These are phyloP conservation scores for Drosophila aff. DNA, from an alignment of 1,140 invertebrate species.

Conservation along the genomic window DNA sequence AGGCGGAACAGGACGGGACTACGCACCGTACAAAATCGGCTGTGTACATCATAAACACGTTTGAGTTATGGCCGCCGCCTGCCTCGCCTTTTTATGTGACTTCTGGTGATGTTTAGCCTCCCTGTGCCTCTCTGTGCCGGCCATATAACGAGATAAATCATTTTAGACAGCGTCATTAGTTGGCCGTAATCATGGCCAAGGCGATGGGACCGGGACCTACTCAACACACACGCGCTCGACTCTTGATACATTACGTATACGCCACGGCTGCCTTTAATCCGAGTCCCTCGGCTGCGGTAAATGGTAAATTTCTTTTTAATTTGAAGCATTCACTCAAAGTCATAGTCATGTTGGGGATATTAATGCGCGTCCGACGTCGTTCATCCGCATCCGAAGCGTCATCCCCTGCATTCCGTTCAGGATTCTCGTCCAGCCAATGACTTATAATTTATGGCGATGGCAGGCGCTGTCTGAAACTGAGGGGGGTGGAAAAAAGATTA, in stretches of 20 bases:
- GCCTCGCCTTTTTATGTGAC: constrained; percentile 65
- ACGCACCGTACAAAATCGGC: constrained; percentile 43
- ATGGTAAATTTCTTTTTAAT: constrained; percentile 85
- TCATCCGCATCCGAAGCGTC: constrained; percentile 11
- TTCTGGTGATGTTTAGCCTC: constrained; percentile 42
- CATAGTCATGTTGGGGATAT: constrained; percentile 81
- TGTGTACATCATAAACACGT: constrained; percentile 77
- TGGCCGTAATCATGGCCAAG: constrained; percentile 72
- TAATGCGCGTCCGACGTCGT: constrained; percentile 53
- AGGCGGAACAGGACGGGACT: not conserved
- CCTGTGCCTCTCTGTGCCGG: not conserved
- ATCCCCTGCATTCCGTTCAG: not conserved
- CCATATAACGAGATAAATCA: constrained; percentile 84
- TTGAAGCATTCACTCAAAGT: constrained; percentile 84
- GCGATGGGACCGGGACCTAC: not conserved
- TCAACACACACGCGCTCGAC: constrained; percentile 37
- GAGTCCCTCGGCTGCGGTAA: constrained; percentile 61
- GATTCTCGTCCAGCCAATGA: constrained; percentile 64
- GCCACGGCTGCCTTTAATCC: constrained; percentile 60
- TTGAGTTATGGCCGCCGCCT: constrained; percentile 67
- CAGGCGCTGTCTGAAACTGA: constrained; percentile 48
- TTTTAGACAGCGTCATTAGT: constrained; percentile 84
- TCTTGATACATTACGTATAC: constrained; percentile 77
- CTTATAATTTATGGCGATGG: constrained; percentile 83
- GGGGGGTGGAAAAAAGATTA: not conserved